Conservation (phyloP, 2,113 vertebrate species). For the Xiphias gladius region DNA sequence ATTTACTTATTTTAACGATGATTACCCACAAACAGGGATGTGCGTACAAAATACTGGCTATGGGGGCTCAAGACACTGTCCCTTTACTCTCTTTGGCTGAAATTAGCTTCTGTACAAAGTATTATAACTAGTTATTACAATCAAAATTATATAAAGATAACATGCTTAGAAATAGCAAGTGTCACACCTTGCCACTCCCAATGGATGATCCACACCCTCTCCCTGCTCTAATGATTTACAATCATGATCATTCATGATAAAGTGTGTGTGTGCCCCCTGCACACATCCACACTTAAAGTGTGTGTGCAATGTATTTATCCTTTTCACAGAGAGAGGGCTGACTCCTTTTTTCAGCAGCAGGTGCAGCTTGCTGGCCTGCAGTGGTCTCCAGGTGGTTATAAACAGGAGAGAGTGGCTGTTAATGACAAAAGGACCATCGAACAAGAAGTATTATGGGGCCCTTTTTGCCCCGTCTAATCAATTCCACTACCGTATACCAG, state of each 20-base stretch:
- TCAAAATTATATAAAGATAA: too few species aligned
- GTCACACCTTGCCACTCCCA: not conserved
- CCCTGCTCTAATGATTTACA: not conserved
- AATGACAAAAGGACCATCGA: not conserved
- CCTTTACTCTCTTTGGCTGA: not conserved
- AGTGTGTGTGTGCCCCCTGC: not conserved
- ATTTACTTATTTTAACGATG: conserved; percentile 29
- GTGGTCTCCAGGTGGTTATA: conserved; percentile 37
- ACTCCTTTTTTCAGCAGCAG: conserved; percentile 51
- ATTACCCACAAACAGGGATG: not conserved
- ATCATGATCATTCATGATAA: conserved; percentile 23
- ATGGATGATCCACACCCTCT: not conserved
- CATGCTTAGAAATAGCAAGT: not conserved
- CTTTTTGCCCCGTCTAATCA: too few species aligned
- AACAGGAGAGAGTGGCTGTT: conserved; percentile 3
- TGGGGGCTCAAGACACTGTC: not conserved
- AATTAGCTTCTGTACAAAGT: not conserved
- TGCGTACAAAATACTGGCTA: too few species aligned
- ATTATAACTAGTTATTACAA: not conserved
- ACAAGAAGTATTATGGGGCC: not conserved
- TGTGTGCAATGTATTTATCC: conserved; percentile 27
- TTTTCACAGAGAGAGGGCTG: conserved; percentile 26
- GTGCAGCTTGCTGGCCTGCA: conserved; percentile 7
- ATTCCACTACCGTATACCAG: too few species aligned
- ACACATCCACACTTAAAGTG: too few species aligned